Base-by-base conservation (phyloP, 2,113 vertebrate species). In the Setophaga petechia region DNA sequence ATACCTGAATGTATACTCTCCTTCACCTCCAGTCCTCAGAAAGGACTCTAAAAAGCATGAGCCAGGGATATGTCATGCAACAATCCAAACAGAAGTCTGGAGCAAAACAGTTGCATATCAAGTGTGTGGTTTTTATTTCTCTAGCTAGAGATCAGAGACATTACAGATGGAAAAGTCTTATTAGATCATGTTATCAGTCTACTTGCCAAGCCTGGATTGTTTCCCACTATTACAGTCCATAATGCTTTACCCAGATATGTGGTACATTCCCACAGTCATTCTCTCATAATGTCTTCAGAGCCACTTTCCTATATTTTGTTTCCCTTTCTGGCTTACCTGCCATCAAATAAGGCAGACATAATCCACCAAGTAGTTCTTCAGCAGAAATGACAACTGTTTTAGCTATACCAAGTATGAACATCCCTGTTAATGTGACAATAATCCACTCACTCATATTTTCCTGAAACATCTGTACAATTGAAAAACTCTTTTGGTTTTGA, bases 101-200 rank as follows among this genome's bases (percentile, higher is more conserved):
- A 94, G 71, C n/a, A 88, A 80, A 86, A 54, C 15, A 77, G 51
- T 44, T 86, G 51, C 75, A 47, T 31, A 63, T 90, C 72, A 81
- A 69, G 25, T 22, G 13, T 46, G 24, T 37, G 61, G 86, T 91
- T 95, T 49, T 95, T 91, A 61, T 86, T 96, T 90, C 55, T 94
- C 39, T 90, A 92, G 52, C 47, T 78, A 68, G 35, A 86, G 31
- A 86, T 86, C 44, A 59, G 82, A 88, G 63, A 80, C 41, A 59
- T 72, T 81, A 78, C 92, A 94, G 65, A 95, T 94, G 94, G 92
- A 93, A 96, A 96, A 93, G 43, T 94, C 68, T 44, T 90, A 58
- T 30, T 93, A 93, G 51, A 92, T 95, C 75, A 90, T 71, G 21
- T 91, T 95, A 87, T 94, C 51, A 1, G 44, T 74, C 19, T 84